Evolutionary conservation across 2,113 vertebrate genomes (phyloP), one percentile per base, ranked within the genome.

Genomic region (Melanerpes formicivorus): DNA sequence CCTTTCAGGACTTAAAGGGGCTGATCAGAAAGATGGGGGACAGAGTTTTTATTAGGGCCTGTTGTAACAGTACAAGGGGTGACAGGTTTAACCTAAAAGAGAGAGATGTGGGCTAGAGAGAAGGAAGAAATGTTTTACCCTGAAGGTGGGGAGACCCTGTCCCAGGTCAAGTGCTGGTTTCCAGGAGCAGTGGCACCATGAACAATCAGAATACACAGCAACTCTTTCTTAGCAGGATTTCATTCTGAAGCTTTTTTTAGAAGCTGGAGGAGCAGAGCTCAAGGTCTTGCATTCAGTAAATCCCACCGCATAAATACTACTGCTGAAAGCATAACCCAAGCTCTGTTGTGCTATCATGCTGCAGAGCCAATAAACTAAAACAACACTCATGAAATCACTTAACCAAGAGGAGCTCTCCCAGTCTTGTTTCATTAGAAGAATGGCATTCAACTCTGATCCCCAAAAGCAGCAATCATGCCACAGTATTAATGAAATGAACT

Each of bases 371-470:
- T 79, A 91, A 96, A 97, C 93, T 92, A 69, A 80, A 91, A 44
- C 90, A 94, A 81, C 77, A 78, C 88, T 93, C 80, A 3, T 29
- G 90, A 93, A 96, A 95, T 94, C 93, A 46, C 91, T 87, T 87
- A 60, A 88, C 79, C 87, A 90, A 84, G 91, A 94, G 80, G 91
- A 96, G 91, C 90, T 90, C 90, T 95, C 94, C 93, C 88, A 77
- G 88, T 65, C 93, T 56, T 63, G 84, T 94, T 95, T 75, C 94
- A 70, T 62, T 65, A 78, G 88, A 84, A 91, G 94, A 95, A 90
- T 37, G 93, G 88, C 88, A 81, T 72, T 74, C 90, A 77, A 34
- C 85, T 64, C 87, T 30, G 87, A 83, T 71, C 95, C 95, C 90
- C 8, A 62, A 82, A 80, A 93, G 88, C 86, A 94, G 95, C 90